phyloP scores from a whole-genome alignment of 2,797 vertebrate genomes.

The Sebastes vulpes region DNA sequence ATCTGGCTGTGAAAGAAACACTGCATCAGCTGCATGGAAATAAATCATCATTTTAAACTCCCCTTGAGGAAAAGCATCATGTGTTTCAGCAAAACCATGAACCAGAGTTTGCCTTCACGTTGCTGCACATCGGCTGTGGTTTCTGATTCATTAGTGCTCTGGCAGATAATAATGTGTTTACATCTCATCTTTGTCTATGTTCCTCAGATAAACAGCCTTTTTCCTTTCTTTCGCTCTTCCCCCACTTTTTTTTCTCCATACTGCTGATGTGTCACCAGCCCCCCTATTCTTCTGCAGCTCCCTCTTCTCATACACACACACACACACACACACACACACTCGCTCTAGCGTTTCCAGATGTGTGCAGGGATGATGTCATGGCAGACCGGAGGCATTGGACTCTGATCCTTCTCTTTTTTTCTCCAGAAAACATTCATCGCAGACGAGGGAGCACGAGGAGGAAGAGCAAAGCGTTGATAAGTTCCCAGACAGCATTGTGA shows the following conservation, averaged over 20 bases:
- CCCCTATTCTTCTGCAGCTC: conserved; percentile 48
- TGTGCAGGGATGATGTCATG: conserved; percentile 85
- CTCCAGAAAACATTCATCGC: conserved; percentile 68
- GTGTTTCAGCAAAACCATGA: not conserved
- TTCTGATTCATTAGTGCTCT: conserved; percentile 35
- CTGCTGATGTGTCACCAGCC: conserved; percentile 83
- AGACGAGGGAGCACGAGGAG: conserved; percentile 50
- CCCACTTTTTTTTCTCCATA: conserved; percentile 24
- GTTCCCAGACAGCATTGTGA: conserved; percentile 60
- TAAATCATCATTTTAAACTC: not conserved
- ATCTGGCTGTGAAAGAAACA: not conserved
- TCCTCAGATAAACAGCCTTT: conserved; percentile 40
- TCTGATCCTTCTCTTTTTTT: conserved; percentile 48
- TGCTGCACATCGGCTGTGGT: not conserved
- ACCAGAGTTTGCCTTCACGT: not conserved
- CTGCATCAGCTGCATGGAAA: conserved; percentile 1
- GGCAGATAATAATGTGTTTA: conserved; percentile 8
- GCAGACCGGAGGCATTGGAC: conserved; percentile 76
- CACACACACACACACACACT: conserved; percentile 54
- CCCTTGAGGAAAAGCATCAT: not conserved
- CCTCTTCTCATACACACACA: conserved; percentile 24
- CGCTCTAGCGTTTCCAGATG: conserved; percentile 85
- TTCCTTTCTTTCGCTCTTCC: conserved; percentile 2
- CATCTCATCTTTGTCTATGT: conserved; percentile 44
- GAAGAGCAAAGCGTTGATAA: conserved; percentile 57